Base-by-base conservation (phyloP, 2,113 vertebrate genomes). In the Beaufortia kweichowensis region DNA sequence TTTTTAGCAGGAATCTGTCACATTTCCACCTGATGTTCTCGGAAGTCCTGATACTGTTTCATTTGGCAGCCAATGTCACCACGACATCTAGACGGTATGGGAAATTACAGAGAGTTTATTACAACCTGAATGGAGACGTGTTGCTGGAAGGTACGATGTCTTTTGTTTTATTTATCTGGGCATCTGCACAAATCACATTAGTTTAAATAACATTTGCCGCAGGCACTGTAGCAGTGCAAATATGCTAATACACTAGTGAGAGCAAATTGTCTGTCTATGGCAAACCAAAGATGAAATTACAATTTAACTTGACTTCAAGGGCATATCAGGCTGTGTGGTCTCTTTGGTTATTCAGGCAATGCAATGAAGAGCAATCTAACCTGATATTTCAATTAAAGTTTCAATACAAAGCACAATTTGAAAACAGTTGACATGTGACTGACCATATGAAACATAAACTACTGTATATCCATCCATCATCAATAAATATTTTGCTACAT, bases 131-230 rank as follows among this genome's bases (percentile, higher is more conserved):
- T 81, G 55, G 31, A 84, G 60, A 82, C 65, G 41, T 75, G 35
- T 53, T 68, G 79, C 83, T 72, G 66, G 67, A 66, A 65, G 80
- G 60, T 75, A 62, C 70, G 53, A 46, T 80, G 28, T 61, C 62
- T 74, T 67, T 76, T 83, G 82, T 73, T 62, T 75, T 65, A 24
- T 79, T 78, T 67, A 77, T 80, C 43, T 65, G 48, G 79, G 76
- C 77, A 84, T 83, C 76, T 78, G 61, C 78, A 75, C 73, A 83
- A 83, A 86, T 86, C 64, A 83, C 67, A 83, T 85, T 86, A 84
- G 68, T 55, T 66, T 41, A 79, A 83, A 80, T 79, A 86, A 81
- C 79, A 82, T 81, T 78, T 70, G 65, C 78, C 35, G 56, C 48
- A 57, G 74, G 61, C 82, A 17, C 24, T 71, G 56, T 71, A 8